phyloP scores from a whole-genome alignment of 2,113 vertebrate species.

The Actenoides hombroni region DNA sequence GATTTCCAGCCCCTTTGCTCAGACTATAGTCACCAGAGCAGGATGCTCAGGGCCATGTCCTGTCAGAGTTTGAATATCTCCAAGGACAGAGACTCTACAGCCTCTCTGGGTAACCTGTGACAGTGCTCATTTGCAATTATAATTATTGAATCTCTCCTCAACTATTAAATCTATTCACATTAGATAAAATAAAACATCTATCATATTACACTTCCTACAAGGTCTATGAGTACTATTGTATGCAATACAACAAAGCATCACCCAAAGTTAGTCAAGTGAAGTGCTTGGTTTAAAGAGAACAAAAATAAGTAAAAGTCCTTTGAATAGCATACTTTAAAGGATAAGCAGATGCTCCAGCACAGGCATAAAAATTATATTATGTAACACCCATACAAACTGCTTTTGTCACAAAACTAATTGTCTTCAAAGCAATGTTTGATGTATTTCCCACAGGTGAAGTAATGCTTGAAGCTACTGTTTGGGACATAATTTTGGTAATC shows the following conservation, averaged over 20 bases:
- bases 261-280: background rate
- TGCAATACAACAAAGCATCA: background rate
- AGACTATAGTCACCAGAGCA: background rate
- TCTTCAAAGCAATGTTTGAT: background rate
- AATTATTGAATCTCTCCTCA: background rate
- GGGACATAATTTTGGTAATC: background rate
- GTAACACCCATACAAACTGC: background rate
- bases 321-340: background rate
- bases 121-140: background rate
- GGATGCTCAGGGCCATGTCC: background rate
- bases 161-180: background rate
- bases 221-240: background rate
- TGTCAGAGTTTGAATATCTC: background rate
- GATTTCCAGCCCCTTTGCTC: background rate
- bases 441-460: background rate
- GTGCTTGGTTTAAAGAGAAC: background rate
- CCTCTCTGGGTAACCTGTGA: background rate
- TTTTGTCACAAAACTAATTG: constrained; percentile 12
- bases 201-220: background rate
- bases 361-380: background rate
- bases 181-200: background rate
- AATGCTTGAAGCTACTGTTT: background rate
- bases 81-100: background rate
- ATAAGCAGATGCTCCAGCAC: background rate
- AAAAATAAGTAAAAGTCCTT: background rate